These are phyloP conservation scores for Gallinago nigripennis DNA, from an alignment of 2,797 vertebrate species.

Conservation along the genomic window DNA sequence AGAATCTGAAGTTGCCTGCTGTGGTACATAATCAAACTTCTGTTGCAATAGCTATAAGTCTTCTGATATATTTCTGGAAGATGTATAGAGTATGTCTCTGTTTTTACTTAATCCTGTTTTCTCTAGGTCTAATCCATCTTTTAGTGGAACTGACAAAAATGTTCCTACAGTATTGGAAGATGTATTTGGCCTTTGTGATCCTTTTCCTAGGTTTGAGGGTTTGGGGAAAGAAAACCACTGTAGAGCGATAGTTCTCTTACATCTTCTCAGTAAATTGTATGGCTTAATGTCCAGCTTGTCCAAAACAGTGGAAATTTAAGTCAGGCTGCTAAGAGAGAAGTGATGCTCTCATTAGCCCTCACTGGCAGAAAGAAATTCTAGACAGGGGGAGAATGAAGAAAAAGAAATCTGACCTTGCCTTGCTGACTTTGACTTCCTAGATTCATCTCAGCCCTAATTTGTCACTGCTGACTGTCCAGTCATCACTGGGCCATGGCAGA, in stretches of 20 bases:
- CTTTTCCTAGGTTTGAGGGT: neutral
- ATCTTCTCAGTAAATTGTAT: neutral
- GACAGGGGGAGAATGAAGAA: neutral
- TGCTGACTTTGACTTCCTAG: neutral
- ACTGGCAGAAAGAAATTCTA: neutral
- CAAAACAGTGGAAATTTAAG: neutral
- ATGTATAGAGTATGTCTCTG: neutral
- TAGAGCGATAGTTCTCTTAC: neutral
- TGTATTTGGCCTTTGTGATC: neutral
- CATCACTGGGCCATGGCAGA: neutral
- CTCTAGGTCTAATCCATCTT: neutral
- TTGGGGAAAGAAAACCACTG: neutral
- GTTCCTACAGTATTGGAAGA: neutral
- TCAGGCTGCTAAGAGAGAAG: neutral
- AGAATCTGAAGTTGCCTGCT: neutral
- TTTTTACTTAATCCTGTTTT: neutral
- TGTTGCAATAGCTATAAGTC: neutral
- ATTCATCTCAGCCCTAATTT: neutral
- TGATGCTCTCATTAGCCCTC: neutral
- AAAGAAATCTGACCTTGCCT: neutral
- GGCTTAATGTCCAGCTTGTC: neutral
- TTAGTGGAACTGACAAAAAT: neutral
- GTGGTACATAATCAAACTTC: conserved; percentile 2
- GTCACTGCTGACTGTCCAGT: neutral
- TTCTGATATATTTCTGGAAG: neutral